Conservation (phyloP, 1,140 invertebrate genomes). For the Ectropis grisescens region DNA sequence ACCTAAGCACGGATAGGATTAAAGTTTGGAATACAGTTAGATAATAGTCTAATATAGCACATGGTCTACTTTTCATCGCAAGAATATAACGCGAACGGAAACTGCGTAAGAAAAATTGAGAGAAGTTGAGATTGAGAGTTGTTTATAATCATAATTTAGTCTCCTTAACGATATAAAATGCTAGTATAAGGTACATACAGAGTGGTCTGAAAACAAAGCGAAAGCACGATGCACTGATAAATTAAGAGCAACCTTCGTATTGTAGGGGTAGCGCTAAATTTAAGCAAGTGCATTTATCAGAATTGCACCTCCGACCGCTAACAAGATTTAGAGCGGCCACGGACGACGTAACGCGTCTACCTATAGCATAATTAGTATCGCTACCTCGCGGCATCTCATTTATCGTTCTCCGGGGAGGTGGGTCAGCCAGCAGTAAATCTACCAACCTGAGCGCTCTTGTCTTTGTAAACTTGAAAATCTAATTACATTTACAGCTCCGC, state of each 20-base stretch:
- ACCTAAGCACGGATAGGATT: too few relatives aligned
- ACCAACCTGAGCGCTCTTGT: conserved; percentile 55
- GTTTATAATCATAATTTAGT: too few relatives aligned
- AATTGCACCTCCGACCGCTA: conserved; percentile 37
- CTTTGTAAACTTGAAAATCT: conserved; percentile 67
- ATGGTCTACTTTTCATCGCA: too few relatives aligned
- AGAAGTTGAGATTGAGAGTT: too few relatives aligned
- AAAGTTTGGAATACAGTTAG: too few relatives aligned
- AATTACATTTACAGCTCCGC: conserved; percentile 64
- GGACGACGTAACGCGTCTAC: conserved; percentile 39
- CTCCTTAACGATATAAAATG: too few relatives aligned
- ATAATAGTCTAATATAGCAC: too few relatives aligned
- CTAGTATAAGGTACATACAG: too few relatives aligned
- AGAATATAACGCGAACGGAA: too few relatives aligned
- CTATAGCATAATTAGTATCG: conserved; percentile 67
- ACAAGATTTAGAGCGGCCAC: conserved; percentile 48
- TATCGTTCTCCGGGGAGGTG: conserved; percentile 54
- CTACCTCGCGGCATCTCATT: conserved; percentile 60
- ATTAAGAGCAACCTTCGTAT: neutral
- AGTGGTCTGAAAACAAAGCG: too few relatives aligned
- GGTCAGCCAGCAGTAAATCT: conserved; percentile 63
- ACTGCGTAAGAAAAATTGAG: too few relatives aligned
- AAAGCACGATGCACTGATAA: too few relatives aligned
- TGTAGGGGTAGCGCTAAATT: conserved; percentile 10
- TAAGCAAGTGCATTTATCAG: conserved; percentile 30